These are phyloP conservation scores for Liposcelis brunnea DNA, from an alignment of 2,888 invertebrate genomes.

Conservation along the genomic window DNA sequence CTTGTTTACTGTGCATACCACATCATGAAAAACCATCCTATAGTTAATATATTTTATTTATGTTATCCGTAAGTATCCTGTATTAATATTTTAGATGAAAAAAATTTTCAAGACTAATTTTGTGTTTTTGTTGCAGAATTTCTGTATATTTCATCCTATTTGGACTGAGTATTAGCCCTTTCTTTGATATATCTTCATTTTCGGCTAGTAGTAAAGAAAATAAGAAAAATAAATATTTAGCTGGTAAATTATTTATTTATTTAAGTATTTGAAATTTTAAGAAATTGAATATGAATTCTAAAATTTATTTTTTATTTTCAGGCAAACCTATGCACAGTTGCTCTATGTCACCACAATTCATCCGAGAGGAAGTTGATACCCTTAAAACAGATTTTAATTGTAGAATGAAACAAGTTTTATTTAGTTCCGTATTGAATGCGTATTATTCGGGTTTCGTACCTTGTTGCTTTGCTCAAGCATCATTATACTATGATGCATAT, in stretches of 20 bases:
- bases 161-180: conserved; percentile 57
- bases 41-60: conserved; percentile 65
- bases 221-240: conserved; percentile 23
- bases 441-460: conserved; percentile 83
- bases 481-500: conserved; percentile 58
- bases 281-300: no score
- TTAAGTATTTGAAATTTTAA: background rate
- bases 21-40: conserved; percentile 54
- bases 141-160: conserved; percentile 66
- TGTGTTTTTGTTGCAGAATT: conserved; percentile 31
- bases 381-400: conserved; percentile 76
- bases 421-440: conserved; percentile 64
- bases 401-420: conserved; percentile 74
- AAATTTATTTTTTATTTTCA: conserved; percentile 15
- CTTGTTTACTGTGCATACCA: conserved; percentile 52
- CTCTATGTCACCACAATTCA: conserved; percentile 47
- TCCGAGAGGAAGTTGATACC: conserved; percentile 69
- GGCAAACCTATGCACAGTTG: conserved; percentile 60
- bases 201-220: conserved; percentile 26
- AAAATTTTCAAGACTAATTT: conserved; percentile 3
- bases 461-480: conserved; percentile 68
- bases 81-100: conserved; percentile 6
- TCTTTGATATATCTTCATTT: conserved; percentile 42
- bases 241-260: conserved; percentile 19
- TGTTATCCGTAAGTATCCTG: conserved; percentile 69